Base-by-base conservation (phyloP, 1,140 invertebrate species). In the Cyclina sinensis region DNA sequence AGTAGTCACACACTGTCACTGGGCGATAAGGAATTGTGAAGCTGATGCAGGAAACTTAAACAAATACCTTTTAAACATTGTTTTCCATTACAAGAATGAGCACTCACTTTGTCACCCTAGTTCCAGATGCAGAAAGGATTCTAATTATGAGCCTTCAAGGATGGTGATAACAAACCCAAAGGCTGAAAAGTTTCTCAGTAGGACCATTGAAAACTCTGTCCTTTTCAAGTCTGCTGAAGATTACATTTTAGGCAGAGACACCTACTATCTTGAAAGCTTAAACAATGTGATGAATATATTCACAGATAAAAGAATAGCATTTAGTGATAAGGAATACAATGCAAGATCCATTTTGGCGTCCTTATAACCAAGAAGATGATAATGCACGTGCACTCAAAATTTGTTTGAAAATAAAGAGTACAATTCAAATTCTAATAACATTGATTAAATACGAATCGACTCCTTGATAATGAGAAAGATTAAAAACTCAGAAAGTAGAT, bases 1-100 rank as follows among this genome's bases (percentile, higher is more conserved):
- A n/a, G 39, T 89, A 21, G 57, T 80, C 14, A 89, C 80, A 18
- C 87, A 89, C 35, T 30, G 83, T 24, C 80, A 89, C 70, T 84
- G 87, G 87, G 54, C 73, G 46, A 39, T 84, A 16, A 39, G 46
- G 48, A 21, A 89, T 30, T 84, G 80, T 27, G 16, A 79, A 0
- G 4, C 7, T 4, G 21, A 54, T n/a, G 9, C 51, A 18, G 51
- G 21, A n/a, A 14, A 54, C 3, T n/a, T 7, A 18, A 14, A n/a
- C 2, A 54, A 54, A 18, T 4, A 3, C 18, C 21, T 54, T 7
- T 3, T 12, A 3, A 54, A 54, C 21, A n/a, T 54, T 14, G 18
- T 18, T 4, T 18, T 12, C 7, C 51, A 54, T n/a, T 54, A 54
- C 21, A 54, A 54, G 21, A 54, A 54, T 54, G 51, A 54, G 21